phyloP scores from a whole-genome alignment of 2,888 invertebrate species.

The Nymphalis polychloros region DNA sequence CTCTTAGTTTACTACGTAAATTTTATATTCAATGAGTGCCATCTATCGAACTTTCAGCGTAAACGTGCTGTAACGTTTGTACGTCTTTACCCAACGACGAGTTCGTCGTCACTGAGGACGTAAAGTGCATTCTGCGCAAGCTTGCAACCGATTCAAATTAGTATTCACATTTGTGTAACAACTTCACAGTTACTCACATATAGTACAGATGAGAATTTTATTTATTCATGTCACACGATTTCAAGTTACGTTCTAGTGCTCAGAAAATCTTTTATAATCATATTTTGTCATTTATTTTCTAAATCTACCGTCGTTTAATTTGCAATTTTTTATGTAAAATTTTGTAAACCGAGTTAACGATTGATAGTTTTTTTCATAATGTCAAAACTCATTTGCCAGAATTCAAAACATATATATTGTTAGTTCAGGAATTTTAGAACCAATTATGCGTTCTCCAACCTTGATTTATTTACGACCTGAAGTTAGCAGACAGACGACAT shows the following conservation, averaged over 20 bases:
- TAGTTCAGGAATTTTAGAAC: no score
- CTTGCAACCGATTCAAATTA: neutral
- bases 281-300: no score
- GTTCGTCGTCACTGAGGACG: neutral
- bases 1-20: neutral
- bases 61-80: neutral
- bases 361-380: no score
- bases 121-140: slow-evolving; percentile 5
- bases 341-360: no score
- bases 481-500: no score
- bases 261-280: no score
- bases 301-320: no score
- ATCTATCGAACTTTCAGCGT: neutral
- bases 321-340: no score
- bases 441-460: no score
- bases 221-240: neutral
- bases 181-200: neutral
- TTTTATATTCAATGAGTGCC: neutral
- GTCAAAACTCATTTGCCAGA: no score
- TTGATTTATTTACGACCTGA: no score
- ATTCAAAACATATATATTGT: no score
- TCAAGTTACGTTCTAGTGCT: neutral
- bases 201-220: neutral
- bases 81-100: neutral
- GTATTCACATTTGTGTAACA: neutral